phyloP scores from a whole-genome alignment of 1,140 invertebrate species.

The Procambarus virginalis region DNA sequence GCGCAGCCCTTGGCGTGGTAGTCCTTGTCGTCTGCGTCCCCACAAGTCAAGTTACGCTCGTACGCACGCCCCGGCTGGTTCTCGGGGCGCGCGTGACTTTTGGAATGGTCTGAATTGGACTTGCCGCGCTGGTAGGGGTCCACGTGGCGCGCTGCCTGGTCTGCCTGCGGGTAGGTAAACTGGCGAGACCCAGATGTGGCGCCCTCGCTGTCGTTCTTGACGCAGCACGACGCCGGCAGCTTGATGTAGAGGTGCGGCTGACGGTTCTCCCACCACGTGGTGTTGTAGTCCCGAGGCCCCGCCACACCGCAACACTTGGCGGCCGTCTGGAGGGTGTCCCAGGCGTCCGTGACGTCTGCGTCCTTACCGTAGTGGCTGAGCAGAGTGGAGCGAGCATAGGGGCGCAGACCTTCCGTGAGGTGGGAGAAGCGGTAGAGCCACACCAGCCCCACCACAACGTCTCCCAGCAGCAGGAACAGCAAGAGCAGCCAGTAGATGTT shows the following conservation, averaged over 20 bases:
- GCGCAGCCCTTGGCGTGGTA: slow-evolving; percentile 79
- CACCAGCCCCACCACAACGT: slow-evolving; percentile 88
- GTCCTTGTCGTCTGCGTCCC: slow-evolving; percentile 14
- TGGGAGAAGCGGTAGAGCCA: slow-evolving; percentile 89
- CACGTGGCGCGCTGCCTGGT: slow-evolving; percentile 36
- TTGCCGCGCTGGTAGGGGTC: neutral
- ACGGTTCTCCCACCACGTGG: slow-evolving; percentile 66
- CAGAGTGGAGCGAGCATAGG: slow-evolving; percentile 79
- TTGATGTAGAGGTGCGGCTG: slow-evolving; percentile 70
- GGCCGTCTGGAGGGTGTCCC: slow-evolving; percentile 86
- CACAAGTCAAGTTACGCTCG: slow-evolving; percentile 56
- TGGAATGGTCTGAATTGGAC: neutral
- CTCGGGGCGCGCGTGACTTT: slow-evolving; percentile 15
- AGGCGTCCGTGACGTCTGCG: slow-evolving; percentile 83
- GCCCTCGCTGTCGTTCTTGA: slow-evolving; percentile 34
- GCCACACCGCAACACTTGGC: slow-evolving; percentile 86
- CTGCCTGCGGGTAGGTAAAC: slow-evolving; percentile 11
- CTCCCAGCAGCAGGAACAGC: slow-evolving; percentile 85
- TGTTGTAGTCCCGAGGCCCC: slow-evolving; percentile 80
- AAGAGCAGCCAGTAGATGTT: slow-evolving; percentile 90
- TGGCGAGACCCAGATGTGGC: slow-evolving; percentile 2
- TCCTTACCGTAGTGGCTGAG: slow-evolving; percentile 82
- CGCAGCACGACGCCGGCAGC: slow-evolving; percentile 62
- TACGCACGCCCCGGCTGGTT: neutral
- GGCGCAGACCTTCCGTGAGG: slow-evolving; percentile 82